Evolutionary conservation across 1,140 invertebrate species (phyloP).

Genomic region (Probaryconus sp.): DNA sequence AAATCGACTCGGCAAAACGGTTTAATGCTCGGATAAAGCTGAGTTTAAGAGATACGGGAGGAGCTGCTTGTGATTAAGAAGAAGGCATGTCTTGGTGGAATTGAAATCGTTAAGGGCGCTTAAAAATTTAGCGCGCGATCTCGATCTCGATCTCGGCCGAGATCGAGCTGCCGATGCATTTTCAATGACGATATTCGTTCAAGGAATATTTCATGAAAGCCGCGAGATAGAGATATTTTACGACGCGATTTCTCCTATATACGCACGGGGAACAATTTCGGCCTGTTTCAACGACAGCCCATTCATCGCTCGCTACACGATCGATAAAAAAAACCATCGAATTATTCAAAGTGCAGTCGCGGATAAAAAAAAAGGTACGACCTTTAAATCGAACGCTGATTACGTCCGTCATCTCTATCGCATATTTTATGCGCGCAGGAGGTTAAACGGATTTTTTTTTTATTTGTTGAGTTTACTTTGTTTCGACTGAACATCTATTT

Average conservation of each 20-base stretch:
- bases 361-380: no score
- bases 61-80: slow-evolving; percentile 30
- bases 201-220: neutral
- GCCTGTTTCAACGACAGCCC: neutral
- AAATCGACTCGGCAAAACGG: slow-evolving; percentile 52
- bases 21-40: slow-evolving; percentile 47
- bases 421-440: no score
- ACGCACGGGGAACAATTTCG: neutral
- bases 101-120: slow-evolving; percentile 38
- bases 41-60: slow-evolving; percentile 21
- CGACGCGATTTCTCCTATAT: neutral
- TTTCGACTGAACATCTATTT: no score
- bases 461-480: no score
- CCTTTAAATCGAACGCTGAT: no score
- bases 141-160: slow-evolving; percentile 5
- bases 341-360: slow-evolving; percentile 10
- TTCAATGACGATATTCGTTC: slow-evolving; percentile 17
- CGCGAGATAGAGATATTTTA: slow-evolving; percentile 1
- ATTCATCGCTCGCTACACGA: no score
- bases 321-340: neutral
- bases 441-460: no score
- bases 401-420: no score
- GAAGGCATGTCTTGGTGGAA: slow-evolving; percentile 32
- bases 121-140: slow-evolving; percentile 32
- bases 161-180: neutral